Evolutionary conservation across 2,113 vertebrate species (phyloP), one percentile per base, ranked within the genome.

Genomic region (Zosterops hypoxanthus): DNA sequence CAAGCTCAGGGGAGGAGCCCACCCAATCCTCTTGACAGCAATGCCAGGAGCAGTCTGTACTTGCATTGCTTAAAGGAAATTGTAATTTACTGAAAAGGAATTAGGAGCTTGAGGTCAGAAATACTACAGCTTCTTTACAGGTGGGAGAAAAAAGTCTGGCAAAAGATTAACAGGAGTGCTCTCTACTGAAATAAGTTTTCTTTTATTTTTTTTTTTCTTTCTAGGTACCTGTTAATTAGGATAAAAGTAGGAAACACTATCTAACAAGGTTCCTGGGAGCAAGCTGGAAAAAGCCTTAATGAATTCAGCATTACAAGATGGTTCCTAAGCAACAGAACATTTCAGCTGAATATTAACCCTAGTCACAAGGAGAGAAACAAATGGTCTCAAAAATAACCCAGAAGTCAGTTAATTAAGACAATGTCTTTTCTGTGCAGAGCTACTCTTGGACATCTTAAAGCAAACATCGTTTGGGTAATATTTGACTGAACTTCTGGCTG

Each of bases 251-350:
- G 94, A 95, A 96, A 95, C 95, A 61, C 96, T 87, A 97, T 96
- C 85, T 97, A 97, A 95, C 96, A 95, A 93, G 93, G 86, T 96
- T 96, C 80, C 79, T 96, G 95, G 95, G 96, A 96, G 69, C 93
- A 87, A 75, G 91, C 59, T 93, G 73, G 95, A 88, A 92, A 97
- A 94, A 97, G 83, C 97, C 96, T 98, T 98, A 98, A 98, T 96
- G 95, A 97, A 97, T 97, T 97, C 88, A 92, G 78, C 90, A 92
- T 96, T 97, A 92, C 4, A 5, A 70, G 95, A 92, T 86, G 94
- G 97, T 98, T 97, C 96, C 98, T 88, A 97, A 96, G 97, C 97
- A 98, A 98, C 98, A 26, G 59, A 95, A 94, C 78, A 94, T 97
- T 96, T 92, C 89, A 90, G 78, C 15, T 69, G 95, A 97, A 91